phyloP scores from a whole-genome alignment of 2,113 vertebrate species.

The Neogale vison region DNA sequence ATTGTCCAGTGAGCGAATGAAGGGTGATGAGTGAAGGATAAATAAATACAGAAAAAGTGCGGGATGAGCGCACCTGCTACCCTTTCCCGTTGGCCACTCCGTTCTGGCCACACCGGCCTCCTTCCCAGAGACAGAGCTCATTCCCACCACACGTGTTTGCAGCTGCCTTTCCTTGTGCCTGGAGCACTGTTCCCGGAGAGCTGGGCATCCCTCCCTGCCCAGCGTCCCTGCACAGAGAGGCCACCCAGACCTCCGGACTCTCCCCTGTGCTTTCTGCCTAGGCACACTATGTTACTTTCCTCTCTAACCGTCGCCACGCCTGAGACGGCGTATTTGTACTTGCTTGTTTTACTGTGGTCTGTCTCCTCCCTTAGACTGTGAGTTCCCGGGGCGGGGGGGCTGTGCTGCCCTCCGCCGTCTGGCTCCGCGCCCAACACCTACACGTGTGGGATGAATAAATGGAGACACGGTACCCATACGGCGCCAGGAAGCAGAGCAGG shows the following conservation, averaged over 20 bases:
- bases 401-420: rapidly evolving
- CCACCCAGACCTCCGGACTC: rapidly evolving
- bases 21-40: neutral
- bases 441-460: neutral
- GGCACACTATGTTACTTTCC: rapidly evolving
- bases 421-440: rapidly evolving
- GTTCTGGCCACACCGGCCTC: neutral
- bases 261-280: neutral
- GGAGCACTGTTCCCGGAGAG: neutral
- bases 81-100: neutral
- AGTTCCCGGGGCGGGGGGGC: neutral
- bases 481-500: neutral
- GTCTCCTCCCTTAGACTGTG: neutral
- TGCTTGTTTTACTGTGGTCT: neutral
- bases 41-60: neutral
- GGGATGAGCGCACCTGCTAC: neutral
- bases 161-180: neutral
- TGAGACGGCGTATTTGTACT: rapidly evolving
- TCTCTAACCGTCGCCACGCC: too few species aligned
- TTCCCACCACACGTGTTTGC: neutral
- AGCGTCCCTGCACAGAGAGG: rapidly evolving
- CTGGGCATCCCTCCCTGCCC: neutral
- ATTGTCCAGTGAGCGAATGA: neutral
- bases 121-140: rapidly evolving
- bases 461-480: neutral